A percentile compares a stretch with the other conserved stretches of the same genome.
phyloP scores from a whole-genome alignment of 2,113 vertebrate species.

The Puma concolor region DNA sequence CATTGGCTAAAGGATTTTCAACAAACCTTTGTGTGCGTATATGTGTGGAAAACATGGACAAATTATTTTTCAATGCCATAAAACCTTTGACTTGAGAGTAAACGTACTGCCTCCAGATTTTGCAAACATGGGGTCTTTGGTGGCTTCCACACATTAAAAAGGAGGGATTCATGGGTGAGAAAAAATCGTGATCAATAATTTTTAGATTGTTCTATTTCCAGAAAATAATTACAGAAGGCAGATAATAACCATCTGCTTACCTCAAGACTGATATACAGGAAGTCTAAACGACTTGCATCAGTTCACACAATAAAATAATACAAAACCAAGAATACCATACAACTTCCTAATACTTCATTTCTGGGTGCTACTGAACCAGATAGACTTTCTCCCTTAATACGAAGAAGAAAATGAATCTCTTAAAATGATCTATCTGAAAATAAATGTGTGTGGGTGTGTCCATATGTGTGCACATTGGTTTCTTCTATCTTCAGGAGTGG shows the following conservation, averaged over 20 bases:
- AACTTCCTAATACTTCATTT: neutral
- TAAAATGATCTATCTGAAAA: neutral
- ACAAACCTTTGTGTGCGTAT: neutral
- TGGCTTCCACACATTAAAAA: neutral
- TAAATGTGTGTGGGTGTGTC: accelerated
- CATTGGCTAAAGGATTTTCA: neutral
- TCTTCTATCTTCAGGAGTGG: constrained; percentile 24
- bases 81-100: neutral
- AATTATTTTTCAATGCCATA: neutral
- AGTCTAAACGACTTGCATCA: neutral
- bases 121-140: neutral
- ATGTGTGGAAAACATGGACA: neutral
- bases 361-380: neutral
- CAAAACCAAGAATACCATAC: neutral
- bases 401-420: neutral
- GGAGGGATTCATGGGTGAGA: neutral
- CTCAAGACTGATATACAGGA: neutral
- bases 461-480: neutral
- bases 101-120: constrained; percentile 1
- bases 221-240: constrained; percentile 32
- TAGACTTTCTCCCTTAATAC: neutral
- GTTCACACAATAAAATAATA: neutral
- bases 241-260: neutral
- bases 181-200: neutral
- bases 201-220: neutral